These are phyloP conservation scores for Perdita meconis DNA, from an alignment of 2,888 invertebrate species.

Conservation along the genomic window DNA sequence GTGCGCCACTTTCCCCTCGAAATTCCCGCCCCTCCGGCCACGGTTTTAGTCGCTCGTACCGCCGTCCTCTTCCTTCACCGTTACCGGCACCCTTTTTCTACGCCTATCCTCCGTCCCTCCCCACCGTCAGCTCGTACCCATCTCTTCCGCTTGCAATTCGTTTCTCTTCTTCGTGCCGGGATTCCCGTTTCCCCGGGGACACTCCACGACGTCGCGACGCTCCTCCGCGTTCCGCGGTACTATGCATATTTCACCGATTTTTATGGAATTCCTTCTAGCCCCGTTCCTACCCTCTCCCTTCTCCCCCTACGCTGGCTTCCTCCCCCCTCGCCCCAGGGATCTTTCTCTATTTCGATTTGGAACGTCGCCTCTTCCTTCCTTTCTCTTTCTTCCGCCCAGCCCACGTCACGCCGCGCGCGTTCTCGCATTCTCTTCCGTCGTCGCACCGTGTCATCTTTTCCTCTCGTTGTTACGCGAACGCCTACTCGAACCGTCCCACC, in stretches of 20 bases:
- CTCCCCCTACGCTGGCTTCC: background rate
- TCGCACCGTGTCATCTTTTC: constrained; percentile 38
- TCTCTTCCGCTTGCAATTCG: constrained; percentile 38
- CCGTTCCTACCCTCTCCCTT: constrained; percentile 47
- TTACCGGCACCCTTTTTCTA: constrained; percentile 45
- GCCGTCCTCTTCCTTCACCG: constrained; percentile 42
- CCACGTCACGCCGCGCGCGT: background rate
- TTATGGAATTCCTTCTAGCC: constrained; percentile 78
- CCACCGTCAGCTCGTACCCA: constrained; percentile 12
- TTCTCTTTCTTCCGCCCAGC: background rate
- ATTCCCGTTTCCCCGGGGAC: constrained; percentile 76
- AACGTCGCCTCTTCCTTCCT: background rate
- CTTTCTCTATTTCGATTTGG: constrained; percentile 28
- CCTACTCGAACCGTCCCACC: constrained; percentile 47
- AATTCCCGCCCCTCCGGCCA: constrained; percentile 22
- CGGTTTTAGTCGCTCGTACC: constrained; percentile 30
- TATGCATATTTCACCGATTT: constrained; percentile 82
- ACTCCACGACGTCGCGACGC: constrained; percentile 73
- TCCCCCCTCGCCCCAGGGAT: constrained; percentile 3
- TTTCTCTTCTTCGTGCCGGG: constrained; percentile 64
- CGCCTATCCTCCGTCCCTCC: constrained; percentile 11
- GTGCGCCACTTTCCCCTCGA: constrained; percentile 32
- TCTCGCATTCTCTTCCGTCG: constrained; percentile 6
- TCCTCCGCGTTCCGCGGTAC: constrained; percentile 70
- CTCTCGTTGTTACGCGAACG: constrained; percentile 38